These are phyloP conservation scores for Microhierax caerulescens DNA, from an alignment of 2,797 vertebrate genomes.

Conservation along the genomic window DNA sequence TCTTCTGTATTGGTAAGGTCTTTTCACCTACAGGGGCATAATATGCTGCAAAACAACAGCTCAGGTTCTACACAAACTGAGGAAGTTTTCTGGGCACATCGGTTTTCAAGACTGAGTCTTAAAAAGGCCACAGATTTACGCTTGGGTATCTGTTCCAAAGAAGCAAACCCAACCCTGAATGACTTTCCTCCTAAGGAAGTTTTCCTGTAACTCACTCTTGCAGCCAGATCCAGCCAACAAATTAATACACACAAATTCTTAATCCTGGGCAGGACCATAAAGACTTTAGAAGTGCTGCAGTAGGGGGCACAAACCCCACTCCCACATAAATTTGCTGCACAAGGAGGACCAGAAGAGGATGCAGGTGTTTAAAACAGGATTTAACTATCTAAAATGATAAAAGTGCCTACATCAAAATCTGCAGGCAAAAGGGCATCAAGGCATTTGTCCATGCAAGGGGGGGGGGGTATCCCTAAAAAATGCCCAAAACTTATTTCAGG, in stretches of 20 bases:
- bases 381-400: not conserved
- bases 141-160: not conserved
- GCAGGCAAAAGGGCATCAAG: not conserved
- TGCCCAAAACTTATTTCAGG: not conserved
- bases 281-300: not conserved
- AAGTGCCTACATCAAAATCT: not conserved
- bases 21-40: not conserved
- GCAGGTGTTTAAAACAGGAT: not conserved
- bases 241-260: not conserved
- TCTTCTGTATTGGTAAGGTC: not conserved
- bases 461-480: not conserved
- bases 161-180: rapidly evolving
- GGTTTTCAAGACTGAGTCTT: not conserved
- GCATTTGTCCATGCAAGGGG: not conserved
- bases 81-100: not conserved
- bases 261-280: not conserved
- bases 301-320: not conserved
- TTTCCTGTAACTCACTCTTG: not conserved
- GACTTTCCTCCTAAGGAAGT: not conserved
- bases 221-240: not conserved
- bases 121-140: not conserved
- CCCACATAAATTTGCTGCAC: not conserved
- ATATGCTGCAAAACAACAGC: not conserved
- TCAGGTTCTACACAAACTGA: not conserved
- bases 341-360: not conserved